Evolutionary conservation across 2,797 vertebrate genomes (phyloP).

Genomic region (Eutrigla gurnardus): DNA sequence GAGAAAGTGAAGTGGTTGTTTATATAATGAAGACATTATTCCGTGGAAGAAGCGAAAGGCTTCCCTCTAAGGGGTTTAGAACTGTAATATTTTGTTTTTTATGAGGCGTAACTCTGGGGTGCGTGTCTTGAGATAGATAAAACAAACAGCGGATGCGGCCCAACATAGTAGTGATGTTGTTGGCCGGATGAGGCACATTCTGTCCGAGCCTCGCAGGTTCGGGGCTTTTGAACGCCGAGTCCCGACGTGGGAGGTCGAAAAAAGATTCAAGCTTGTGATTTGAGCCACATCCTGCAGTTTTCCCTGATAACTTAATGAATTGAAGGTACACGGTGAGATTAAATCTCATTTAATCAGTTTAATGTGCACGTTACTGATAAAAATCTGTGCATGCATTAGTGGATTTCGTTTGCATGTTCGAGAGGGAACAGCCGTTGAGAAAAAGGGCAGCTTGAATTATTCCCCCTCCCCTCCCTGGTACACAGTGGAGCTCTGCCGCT

Average conservation of each 20-base stretch:
- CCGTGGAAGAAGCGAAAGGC: constrained; percentile 12
- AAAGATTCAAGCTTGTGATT: constrained; percentile 8
- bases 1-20: constrained; percentile 30
- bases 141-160: constrained; percentile 31
- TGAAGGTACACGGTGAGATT: background rate
- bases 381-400: background rate
- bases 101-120: constrained; percentile 27
- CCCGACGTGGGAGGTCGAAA: constrained; percentile 7
- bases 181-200: constrained; percentile 32
- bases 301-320: background rate
- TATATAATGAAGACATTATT: constrained; percentile 27
- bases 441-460: constrained; percentile 45
- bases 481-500: constrained; percentile 40
- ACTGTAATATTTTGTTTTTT: constrained; percentile 16
- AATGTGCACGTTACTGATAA: constrained; percentile 9
- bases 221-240: constrained; percentile 1
- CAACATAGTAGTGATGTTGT: constrained; percentile 25
- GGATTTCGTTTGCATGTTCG: constrained; percentile 2
- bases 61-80: constrained; percentile 1
- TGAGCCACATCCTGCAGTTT: background rate
- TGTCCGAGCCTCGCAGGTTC: constrained; percentile 18
- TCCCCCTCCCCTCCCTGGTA: background rate
- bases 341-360: constrained; percentile 2
- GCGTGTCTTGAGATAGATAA: constrained; percentile 33
- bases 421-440: constrained; percentile 1